Base-by-base conservation (phyloP, 2,113 vertebrate species). In the Xenopus laevis region DNA sequence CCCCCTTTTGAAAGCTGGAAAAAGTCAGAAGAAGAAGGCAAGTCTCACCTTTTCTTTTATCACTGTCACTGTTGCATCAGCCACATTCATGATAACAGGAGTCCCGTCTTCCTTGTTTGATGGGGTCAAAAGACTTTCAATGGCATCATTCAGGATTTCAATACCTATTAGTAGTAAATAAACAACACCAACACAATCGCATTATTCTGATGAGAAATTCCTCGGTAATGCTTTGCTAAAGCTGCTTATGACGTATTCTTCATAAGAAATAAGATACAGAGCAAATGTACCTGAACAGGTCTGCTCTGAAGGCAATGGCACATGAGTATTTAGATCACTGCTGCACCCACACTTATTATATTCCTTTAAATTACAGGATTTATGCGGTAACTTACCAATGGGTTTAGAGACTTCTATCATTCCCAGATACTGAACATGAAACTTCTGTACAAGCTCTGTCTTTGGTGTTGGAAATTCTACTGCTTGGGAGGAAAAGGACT, bases 381-480 rank as follows among this genome's bases (percentile, higher is more conserved):
- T 55, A n/a, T 16, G 4, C 18, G 3, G 44, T 66, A 65, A 85
- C 87, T 58, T 94, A 98, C 97, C 97, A 78, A 97, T 95, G 4
- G 97, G 96, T 61, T 89, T 96, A 79, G 91, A 86, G 11, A 97
- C 97, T 44, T 94, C 89, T 0, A 94, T 84, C 92, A 92, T 93
- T 69, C 97, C 97, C 84, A 99, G 65, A 85, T 98, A 99, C 78
- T 93, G 87, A 77, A 98, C 95, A 12, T 94, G 95, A 83, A 98
- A 99, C 84, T 94, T 97, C 90, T 99, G 97, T 20, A 98, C 96
- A 86, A 95, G 79, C 84, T 98, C 96, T 0, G 94, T 98, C 95
- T 99, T 99, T 93, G 96, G 95, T 84, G 95, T 95, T 79, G 97
- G 97, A 80, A 99, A 99, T 89, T 99, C 97, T 95, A 93, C 91